A percentile compares a stretch with the other conserved stretches of the same genome.
phyloP scores from a whole-genome alignment of 2,797 vertebrate genomes.

The Chiroxiphia lanceolata region DNA sequence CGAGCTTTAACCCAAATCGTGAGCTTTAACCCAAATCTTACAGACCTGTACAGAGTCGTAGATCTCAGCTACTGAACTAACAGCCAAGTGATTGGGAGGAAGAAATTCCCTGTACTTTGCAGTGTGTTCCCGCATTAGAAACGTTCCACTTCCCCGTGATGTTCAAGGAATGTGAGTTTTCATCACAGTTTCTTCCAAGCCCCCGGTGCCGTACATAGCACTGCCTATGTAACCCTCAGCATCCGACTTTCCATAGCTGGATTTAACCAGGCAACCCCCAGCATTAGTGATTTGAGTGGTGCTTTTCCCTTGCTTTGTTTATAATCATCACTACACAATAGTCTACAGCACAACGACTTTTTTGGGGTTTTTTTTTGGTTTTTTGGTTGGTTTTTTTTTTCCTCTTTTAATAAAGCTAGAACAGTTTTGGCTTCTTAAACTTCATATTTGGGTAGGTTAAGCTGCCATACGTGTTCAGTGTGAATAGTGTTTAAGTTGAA shows the following conservation, averaged over 20 bases:
- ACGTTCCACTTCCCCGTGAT: not conserved
- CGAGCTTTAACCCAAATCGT: not conserved
- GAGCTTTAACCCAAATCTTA: not conserved
- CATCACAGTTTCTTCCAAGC: slow-evolving; percentile 39
- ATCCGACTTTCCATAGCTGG: slow-evolving; percentile 34
- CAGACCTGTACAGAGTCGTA: slow-evolving; percentile 57
- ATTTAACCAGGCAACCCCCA: slow-evolving; percentile 55
- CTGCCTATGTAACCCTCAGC: slow-evolving; percentile 45
- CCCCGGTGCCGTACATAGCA: not conserved
- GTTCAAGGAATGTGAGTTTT: slow-evolving; percentile 36
- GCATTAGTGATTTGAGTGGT: slow-evolving; percentile 76
- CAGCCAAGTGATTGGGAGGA: not conserved
- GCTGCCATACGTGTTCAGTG: slow-evolving; percentile 86
- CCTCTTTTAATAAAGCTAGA: slow-evolving; percentile 79
- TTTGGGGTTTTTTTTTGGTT: not conserved
- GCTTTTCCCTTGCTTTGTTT: slow-evolving; percentile 80
- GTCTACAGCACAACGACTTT: slow-evolving; percentile 79
- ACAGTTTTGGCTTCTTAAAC: slow-evolving; percentile 84
- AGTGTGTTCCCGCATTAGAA: slow-evolving; percentile 42
- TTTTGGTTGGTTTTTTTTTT: not conserved
- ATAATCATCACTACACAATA: slow-evolving; percentile 78
- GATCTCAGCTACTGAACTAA: slow-evolving; percentile 59
- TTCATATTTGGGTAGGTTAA: slow-evolving; percentile 81
- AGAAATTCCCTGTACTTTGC: slow-evolving; percentile 31
- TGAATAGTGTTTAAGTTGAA: slow-evolving; percentile 88